phyloP scores from a whole-genome alignment of 2,888 invertebrate species.

The Leptopilina syphax region DNA sequence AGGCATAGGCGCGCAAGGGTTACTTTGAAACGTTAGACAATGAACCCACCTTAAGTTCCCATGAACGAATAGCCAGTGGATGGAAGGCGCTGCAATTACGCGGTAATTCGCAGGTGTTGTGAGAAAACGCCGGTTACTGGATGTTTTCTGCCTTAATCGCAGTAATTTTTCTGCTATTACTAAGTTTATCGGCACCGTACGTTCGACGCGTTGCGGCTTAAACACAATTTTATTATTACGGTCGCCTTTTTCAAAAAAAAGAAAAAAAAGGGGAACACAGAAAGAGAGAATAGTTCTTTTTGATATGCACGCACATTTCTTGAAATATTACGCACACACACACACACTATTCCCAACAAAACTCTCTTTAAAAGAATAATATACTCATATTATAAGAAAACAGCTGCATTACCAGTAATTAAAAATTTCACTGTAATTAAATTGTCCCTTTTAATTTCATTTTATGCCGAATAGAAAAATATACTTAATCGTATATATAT shows the following conservation, averaged over 20 bases:
- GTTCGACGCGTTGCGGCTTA: conserved; percentile 55
- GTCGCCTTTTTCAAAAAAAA: conserved; percentile 43
- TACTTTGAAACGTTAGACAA: conserved; percentile 67
- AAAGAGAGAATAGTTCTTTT: conserved; percentile 44
- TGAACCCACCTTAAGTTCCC: conserved; percentile 71
- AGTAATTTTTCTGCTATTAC: conserved; percentile 74
- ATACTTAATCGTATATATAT: no score
- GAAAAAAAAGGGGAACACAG: conserved; percentile 16
- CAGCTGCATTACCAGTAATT: no score
- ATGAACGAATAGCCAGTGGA: conserved; percentile 69
- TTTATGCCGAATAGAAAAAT: no score
- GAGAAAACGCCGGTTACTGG: conserved; percentile 73
- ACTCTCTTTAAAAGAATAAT: no score
- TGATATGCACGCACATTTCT: conserved; percentile 37
- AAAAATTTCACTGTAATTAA: neutral
- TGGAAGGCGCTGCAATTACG: conserved; percentile 73
- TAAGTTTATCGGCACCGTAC: conserved; percentile 63
- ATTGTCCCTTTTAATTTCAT: no score
- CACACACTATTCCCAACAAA: no score
- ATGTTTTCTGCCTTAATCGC: conserved; percentile 74
- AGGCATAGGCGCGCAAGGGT: conserved; percentile 8
- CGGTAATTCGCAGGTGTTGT: conserved; percentile 75
- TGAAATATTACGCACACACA: no score
- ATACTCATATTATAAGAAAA: no score
- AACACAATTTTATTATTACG: conserved; percentile 56